These are phyloP conservation scores for Isichthys henryi DNA, from an alignment of 2,113 vertebrate species.

Conservation along the genomic window DNA sequence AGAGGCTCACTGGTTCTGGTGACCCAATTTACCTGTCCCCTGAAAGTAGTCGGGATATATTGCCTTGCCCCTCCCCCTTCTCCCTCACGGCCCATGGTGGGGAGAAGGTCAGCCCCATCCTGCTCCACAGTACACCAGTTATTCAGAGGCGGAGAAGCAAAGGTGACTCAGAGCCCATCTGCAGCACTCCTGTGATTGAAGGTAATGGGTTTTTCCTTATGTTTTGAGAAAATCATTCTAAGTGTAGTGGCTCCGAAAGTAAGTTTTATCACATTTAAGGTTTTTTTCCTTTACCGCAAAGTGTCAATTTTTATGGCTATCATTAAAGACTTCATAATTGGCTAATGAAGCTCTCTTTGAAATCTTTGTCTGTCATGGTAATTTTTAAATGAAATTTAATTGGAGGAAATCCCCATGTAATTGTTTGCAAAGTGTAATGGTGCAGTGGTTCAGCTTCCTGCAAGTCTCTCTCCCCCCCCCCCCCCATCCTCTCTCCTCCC, in stretches of 20 bases:
- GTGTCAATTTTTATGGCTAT: conserved; percentile 19
- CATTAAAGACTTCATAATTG: conserved; percentile 22
- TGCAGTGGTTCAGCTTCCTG: background rate
- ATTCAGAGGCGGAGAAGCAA: conserved; percentile 47
- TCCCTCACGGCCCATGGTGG: conserved; percentile 37
- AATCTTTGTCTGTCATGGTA: conserved; percentile 15
- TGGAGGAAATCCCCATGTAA: background rate
- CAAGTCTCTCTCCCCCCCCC: background rate
- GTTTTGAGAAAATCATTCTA: background rate
- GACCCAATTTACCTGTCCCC: conserved; percentile 19
- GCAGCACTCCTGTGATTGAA: conserved; percentile 67
- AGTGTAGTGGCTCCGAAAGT: background rate
- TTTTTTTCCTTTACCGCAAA: background rate
- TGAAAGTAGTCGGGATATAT: conserved; percentile 25
- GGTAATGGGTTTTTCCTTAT: conserved; percentile 50
- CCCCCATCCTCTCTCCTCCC: background rate
- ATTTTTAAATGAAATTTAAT: conserved; percentile 26
- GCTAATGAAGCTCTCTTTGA: conserved; percentile 4
- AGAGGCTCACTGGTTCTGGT: conserved; percentile 7
- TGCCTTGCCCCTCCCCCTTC: conserved; percentile 48
- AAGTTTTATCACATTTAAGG: background rate
- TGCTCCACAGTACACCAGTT: conserved; percentile 76
- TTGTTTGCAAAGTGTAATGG: background rate
- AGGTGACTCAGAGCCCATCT: conserved; percentile 56
- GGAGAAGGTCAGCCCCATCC: conserved; percentile 45